Evolutionary conservation across 2,888 invertebrate species (phyloP).

Genomic region (Dicyrtomina minuta): DNA sequence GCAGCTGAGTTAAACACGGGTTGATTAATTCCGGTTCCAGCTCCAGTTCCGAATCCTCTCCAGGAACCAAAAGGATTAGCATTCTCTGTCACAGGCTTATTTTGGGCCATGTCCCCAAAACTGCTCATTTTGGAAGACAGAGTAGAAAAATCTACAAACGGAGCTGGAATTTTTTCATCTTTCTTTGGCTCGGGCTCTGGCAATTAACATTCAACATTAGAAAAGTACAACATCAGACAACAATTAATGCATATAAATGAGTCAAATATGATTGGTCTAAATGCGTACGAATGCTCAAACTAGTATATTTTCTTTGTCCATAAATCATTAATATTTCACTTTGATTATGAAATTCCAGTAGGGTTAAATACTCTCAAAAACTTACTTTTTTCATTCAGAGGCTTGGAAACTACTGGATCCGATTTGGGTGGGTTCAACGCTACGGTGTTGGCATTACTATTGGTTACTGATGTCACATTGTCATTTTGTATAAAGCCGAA

Average conservation of each 20-base stretch:
- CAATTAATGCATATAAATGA: too few relatives aligned
- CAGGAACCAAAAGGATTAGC: slow-evolving; percentile 8
- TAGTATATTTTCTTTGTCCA: too few relatives aligned
- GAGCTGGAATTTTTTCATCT: background rate
- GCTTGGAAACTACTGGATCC: background rate
- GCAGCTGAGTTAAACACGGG: slow-evolving; percentile 4
- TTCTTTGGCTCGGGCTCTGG: background rate
- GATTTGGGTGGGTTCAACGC: slow-evolving; percentile 9
- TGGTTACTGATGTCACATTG: background rate
- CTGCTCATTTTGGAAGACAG: slow-evolving; percentile 8
- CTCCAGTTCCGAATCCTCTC: slow-evolving; percentile 7
- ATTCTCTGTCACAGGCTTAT: background rate
- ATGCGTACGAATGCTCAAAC: too few relatives aligned
- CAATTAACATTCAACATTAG: background rate
- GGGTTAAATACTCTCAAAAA: too few relatives aligned
- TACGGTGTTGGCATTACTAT: background rate
- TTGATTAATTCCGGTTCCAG: background rate
- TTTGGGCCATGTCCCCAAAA: slow-evolving; percentile 15
- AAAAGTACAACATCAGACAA: background rate
- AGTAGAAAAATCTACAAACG: slow-evolving; percentile 13
- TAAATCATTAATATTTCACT: too few relatives aligned
- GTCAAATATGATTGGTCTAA: too few relatives aligned
- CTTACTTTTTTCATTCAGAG: background rate
- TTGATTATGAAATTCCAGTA: too few relatives aligned
- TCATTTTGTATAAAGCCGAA: background rate